These are phyloP conservation scores for Caenorhabditis sp. DNA, from an alignment of 2,888 invertebrate species.

Conservation along the genomic window DNA sequence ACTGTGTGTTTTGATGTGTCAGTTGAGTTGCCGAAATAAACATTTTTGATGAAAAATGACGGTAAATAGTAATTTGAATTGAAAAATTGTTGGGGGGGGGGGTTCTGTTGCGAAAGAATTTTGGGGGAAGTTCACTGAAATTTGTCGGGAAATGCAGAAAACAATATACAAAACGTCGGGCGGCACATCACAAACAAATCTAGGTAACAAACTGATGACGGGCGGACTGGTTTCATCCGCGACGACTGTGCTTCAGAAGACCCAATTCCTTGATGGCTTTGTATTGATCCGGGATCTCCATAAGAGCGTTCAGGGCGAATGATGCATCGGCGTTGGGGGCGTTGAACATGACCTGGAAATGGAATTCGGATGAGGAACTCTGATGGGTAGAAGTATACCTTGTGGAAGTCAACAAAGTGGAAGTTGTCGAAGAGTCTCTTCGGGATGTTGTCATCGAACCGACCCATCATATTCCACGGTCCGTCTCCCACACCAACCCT, in stretches of 20 bases:
- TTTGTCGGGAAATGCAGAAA: slow-evolving; percentile 10
- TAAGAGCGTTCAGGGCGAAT: slow-evolving; percentile 85
- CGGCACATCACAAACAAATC: slow-evolving; percentile 39
- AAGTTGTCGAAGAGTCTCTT: slow-evolving; percentile 85
- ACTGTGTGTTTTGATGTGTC: slow-evolving; percentile 39
- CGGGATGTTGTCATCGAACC: slow-evolving; percentile 85
- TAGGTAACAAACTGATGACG: slow-evolving; percentile 30
- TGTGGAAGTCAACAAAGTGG: slow-evolving; percentile 85
- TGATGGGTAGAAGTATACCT: slow-evolving; percentile 72
- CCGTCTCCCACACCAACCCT: slow-evolving; percentile 85
- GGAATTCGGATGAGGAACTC: not conserved
- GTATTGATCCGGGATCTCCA: slow-evolving; percentile 85
- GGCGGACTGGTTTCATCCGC: slow-evolving; percentile 62
- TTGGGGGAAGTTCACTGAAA: slow-evolving; percentile 30
- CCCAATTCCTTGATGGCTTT: slow-evolving; percentile 79
- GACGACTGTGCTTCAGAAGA: slow-evolving; percentile 79
- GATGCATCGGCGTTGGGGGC: slow-evolving; percentile 83
- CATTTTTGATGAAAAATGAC: too few species aligned
- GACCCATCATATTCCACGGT: slow-evolving; percentile 85
- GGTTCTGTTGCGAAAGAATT: slow-evolving; percentile 60
- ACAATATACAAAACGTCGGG: slow-evolving; percentile 25
- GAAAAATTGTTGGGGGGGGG: slow-evolving; percentile 13
- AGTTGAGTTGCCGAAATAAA: slow-evolving; percentile 38
- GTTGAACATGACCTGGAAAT: slow-evolving; percentile 82
- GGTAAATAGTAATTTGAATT: slow-evolving; percentile 23